phyloP scores from a whole-genome alignment of 2,113 vertebrate species.

The Trematocara nigrifrons region DNA sequence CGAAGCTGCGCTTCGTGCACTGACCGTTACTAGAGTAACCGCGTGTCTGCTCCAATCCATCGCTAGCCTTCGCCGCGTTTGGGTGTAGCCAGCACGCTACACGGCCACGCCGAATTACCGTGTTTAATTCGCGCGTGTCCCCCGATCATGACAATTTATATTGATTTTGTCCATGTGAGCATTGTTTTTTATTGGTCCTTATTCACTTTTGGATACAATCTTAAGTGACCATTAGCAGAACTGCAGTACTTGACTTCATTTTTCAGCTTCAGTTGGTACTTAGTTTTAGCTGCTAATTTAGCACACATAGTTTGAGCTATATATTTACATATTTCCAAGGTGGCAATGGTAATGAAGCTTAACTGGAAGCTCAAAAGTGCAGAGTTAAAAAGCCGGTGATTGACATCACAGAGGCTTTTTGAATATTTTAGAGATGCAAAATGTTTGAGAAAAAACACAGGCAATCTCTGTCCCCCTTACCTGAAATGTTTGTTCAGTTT shows the following conservation, averaged over 20 bases:
- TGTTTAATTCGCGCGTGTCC: too few species aligned
- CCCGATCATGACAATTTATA: background rate
- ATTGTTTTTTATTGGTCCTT: background rate
- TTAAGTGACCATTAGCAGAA: background rate
- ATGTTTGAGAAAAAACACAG: background rate
- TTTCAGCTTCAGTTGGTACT: background rate
- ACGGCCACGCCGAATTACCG: too few species aligned
- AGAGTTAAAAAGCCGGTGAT: background rate
- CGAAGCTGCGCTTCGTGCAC: too few species aligned
- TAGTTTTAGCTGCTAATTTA: background rate
- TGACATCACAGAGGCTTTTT: rapidly evolving
- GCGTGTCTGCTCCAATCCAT: too few species aligned
- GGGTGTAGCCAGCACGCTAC: too few species aligned
- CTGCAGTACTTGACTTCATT: background rate
- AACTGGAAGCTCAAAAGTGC: background rate
- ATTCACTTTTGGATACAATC: background rate
- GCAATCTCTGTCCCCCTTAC: background rate
- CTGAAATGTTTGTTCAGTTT: background rate
- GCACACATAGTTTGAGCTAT: background rate
- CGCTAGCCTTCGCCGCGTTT: too few species aligned
- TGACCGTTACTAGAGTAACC: too few species aligned
- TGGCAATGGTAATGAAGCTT: rapidly evolving
- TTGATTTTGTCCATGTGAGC: background rate
- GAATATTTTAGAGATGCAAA: background rate
- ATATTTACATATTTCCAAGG: background rate